Base-by-base conservation (phyloP, 2,797 vertebrate species). In the Rallus crepitans region DNA sequence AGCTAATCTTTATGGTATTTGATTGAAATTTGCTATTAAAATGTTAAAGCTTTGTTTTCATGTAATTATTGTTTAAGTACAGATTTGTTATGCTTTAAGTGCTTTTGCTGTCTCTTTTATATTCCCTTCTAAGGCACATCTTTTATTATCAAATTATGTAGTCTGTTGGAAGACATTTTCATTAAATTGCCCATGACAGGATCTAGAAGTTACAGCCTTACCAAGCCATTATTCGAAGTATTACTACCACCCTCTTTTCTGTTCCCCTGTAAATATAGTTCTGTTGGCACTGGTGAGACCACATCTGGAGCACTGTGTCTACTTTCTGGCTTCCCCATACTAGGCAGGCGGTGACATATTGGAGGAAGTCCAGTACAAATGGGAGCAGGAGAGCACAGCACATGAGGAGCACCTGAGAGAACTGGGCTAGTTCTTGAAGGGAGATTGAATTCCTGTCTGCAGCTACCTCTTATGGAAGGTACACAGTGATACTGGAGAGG, bases 101-200 rank as follows among this genome's bases (percentile, higher is more conserved):
- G 8, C 35, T 83, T 86, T 68, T 11, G 42, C 35, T 52, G 7
- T 66, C 3, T 79, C 8, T 40, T 76, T 12, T 52, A n/a, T 64
- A 30, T 72, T 59, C 12, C 7, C 6, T 73, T 88, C 27, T 53
- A 50, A 59, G 20, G 19, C 27, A 55, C 6, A 31, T 55, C 14
- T 24, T 71, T 55, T 5, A 3, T 87, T 66, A 64, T 68, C 0
- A 0, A 81, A 63, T 27, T 24, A 30, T 7, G 2, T 64, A 33
- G 17, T 30, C 9, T 42, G 31, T 40, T 70, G 47, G 31, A 94
- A 25, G 21, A 69, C 3, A 47, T 82, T 47, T 83, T 64, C 53
- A 31, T 63, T 68, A 42, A n/a, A 63, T 1, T 48, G 25, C 12
- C 33, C n/a, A 39, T 52, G 15, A 68, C 17, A 71, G 14, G 57